Evolutionary conservation across 1,140 invertebrate species (phyloP), one percentile per base, ranked within the genome.

Genomic region (Drosophila lacteicornis): DNA sequence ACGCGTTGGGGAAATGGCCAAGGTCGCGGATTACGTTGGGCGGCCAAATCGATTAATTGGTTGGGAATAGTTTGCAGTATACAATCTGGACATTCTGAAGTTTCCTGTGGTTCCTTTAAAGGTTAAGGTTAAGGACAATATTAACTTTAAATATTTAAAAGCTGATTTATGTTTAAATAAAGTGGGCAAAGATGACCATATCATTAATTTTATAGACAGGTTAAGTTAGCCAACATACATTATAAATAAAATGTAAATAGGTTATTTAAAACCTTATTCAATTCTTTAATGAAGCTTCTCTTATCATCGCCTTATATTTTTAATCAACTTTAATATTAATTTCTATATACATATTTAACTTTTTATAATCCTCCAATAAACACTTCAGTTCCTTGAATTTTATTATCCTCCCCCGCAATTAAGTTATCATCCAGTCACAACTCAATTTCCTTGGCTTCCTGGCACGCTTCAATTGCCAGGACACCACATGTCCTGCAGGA

Each of bases 401-500:
- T 22, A 36, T 46, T 15, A 11, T 56, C 11, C 65, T 38, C 17
- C 50, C 65, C 22, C 13, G 59, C 73, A 40, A 58, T 22, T 27
- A 25, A 30, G 15, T 36, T 43, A 70, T 70, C 27, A 11, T 17
- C 13, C 15, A 47, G 11, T 75, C 36, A 57, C 13, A 79, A 86
- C 74, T 75, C 50, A 79, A 75, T 82, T 67, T 77, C n/a, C 61
- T 67, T 6, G 13, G n/a, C 49, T 42, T 68, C 43, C 63, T 27
- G 57, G 13, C 65, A 78, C 80, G 84, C 84, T 88, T 88, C 84
- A 79, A 75, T 66, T 83, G 66, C 13, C 56, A 47, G 38, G 36
- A 38, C 8, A 49, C 25, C 66, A 81, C 67, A 47, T 80, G 46
- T 77, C 43, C 58, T 22, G 25, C 1, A 11, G 17, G 43, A 30